Evolutionary conservation across 2,797 vertebrate species (phyloP), one percentile per base, ranked within the genome.

Genomic region (Tangara arthus): DNA sequence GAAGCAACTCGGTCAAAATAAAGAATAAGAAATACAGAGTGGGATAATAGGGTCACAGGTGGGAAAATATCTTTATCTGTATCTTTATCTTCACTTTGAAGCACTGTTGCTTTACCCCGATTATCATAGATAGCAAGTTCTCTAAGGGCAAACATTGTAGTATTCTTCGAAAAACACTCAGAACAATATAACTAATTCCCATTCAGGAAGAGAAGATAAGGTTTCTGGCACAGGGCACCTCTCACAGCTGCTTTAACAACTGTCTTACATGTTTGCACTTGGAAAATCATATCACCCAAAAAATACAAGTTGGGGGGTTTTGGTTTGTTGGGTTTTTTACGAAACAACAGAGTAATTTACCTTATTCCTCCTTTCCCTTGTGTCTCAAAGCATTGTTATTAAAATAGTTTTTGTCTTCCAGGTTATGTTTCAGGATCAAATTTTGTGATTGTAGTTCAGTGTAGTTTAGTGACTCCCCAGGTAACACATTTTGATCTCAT

Each of bases 31-130:
- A 77, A 73, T 68, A 49, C 1, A 41, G 46, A 85, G 34, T 20
- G 8, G 35, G 41, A 88, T 82, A 87, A 77, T 23, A 75, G 28
- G 24, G 57, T 71, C 64, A 80, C 17, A 66, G 47, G 63, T 63
- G 14, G 44, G 75, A 91, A 92, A 63, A 64, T 35, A 47, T 12
- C 49, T 75, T 77, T 80, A 83, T 87, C 71, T 91, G 9, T 47
- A 49, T 56, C 59, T 94, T 86, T 94, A 86, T 63, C 87, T 96
- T 76, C 4, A 2, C 87, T 94, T 97, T 90, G 70, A 96, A 87
- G 34, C 81, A 20, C 42, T 93, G 63, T 46, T 83, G 39, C 22
- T 87, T 89, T 88, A 83, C 57, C 24, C 23, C 60, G 23, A 77
- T 88, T 86, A 82, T 50, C 73, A 68, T 1, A 91, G 63, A 84